These are phyloP conservation scores for Xyrichtys novacula DNA, from an alignment of 2,797 vertebrate species.

Conservation along the genomic window DNA sequence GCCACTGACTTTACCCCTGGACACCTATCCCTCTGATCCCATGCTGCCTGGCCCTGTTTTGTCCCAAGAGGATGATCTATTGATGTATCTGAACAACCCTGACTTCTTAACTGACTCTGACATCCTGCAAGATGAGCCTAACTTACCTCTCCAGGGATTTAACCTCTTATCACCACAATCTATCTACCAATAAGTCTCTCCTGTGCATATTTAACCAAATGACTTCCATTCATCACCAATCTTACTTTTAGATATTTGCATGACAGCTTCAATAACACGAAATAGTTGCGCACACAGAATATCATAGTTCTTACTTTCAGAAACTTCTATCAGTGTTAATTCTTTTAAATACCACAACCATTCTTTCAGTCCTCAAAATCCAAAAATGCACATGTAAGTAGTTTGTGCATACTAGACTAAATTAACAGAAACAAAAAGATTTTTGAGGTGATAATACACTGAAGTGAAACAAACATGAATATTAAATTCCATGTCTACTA, in stretches of 20 bases:
- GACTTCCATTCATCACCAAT: conserved; percentile 3
- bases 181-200: conserved; percentile 48
- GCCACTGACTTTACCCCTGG: conserved; percentile 13
- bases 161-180: conserved; percentile 21
- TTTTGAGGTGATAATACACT: too few species aligned
- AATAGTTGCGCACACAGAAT: background rate
- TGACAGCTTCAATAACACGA: background rate
- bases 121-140: conserved; percentile 22
- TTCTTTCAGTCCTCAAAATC: too few species aligned
- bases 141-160: conserved; percentile 30
- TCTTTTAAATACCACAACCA: too few species aligned
- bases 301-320: too few species aligned
- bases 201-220: background rate
- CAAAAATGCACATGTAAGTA: too few species aligned
- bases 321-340: too few species aligned
- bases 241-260: conserved; percentile 8
- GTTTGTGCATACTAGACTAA: background rate
- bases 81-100: conserved; percentile 35
- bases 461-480: too few species aligned
- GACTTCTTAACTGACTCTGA: conserved; percentile 1
- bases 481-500: too few species aligned
- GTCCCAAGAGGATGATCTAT: conserved; percentile 48
- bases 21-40: conserved; percentile 51
- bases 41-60: conserved; percentile 49
- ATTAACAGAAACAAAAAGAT: too few species aligned